Base-by-base conservation (phyloP, 2,888 invertebrate genomes). In the Polyommatus iphigenia region DNA sequence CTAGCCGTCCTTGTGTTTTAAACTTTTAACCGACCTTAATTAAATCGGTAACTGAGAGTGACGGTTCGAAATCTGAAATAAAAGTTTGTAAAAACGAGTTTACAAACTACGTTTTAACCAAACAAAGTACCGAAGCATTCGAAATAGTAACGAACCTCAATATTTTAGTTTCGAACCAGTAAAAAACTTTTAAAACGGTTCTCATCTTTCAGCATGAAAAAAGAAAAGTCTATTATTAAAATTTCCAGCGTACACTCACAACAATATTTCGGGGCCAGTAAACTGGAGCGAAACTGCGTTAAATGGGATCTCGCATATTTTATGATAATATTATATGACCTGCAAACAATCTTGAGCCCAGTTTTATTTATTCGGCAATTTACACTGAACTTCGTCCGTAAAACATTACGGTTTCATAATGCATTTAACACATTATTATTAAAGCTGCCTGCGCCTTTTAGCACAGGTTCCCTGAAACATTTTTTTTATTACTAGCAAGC, bases 261-360 rank as follows among this genome's bases (percentile, higher is more conserved):
- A 90, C 88, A 90, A 90, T 89, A 89, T 91, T 88, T 87, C 87
- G 86, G 81, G 84, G 82, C 85, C 87, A 87, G 86, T 87, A 87
- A 87, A 86, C 88, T 84, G 86, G 86, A 86, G 87, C 89, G 89
- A 90, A 90, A 90, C 87, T 87, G 88, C 84, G 84, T 85, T 87
- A 87, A 89, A 91, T 90, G 87, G 87, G 87, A 88, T 90, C 87
- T 87, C 86, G 88, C 89, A 90, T 90, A 90, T 91, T 90, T 90
- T 84, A 85, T 85, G 83, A 83, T 83, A 85, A 84, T 84, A 83
- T 83, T 84, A 83, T 84, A 83, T 83, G 81, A 81, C 80, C 80
- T 81, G 82, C 81, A 82, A 84, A 84, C 82, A 83, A 82, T 82
- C 84, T 83, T 81, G 73, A 13, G 50, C 50, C 50, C 29, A 67